These are phyloP conservation scores for Nothoprocta pentlandii DNA, from an alignment of 2,113 vertebrate species.

Conservation along the genomic window DNA sequence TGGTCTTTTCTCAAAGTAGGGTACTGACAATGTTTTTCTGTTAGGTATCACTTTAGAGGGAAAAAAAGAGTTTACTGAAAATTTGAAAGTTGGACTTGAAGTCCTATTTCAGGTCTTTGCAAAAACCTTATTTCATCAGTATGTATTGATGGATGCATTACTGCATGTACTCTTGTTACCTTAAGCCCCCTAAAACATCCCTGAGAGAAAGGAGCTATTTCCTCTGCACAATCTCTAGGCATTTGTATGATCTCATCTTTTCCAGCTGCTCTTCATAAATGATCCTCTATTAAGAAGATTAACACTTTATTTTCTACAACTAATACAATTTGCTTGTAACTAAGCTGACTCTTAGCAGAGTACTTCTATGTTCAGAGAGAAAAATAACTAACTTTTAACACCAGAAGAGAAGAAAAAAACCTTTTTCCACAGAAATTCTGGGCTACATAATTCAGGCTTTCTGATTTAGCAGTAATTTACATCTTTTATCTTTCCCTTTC, in stretches of 20 bases:
- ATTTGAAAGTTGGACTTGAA: background rate
- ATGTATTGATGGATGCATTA: too few relatives aligned
- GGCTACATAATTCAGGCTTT: background rate
- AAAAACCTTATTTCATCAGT: background rate
- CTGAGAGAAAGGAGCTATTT: background rate
- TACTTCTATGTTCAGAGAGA: background rate
- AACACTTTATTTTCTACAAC: background rate
- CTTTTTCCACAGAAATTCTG: background rate
- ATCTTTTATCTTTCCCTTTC: background rate
- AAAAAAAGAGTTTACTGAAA: background rate
- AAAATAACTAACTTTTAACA: background rate
- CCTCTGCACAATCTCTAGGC: background rate
- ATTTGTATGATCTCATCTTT: background rate
- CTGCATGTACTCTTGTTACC: background rate
- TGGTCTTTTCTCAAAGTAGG: background rate
- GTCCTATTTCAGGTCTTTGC: background rate
- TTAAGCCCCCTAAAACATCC: background rate
- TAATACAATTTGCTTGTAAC: background rate
- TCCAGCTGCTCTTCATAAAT: background rate
- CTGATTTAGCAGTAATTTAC: background rate
- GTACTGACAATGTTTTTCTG: background rate
- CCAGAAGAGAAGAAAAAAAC: background rate
- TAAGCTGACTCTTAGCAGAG: background rate
- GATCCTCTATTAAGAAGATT: background rate
- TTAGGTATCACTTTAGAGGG: background rate